Conservation (phyloP, 2,797 vertebrate species). For the Brachyrhaphis roseni region DNA sequence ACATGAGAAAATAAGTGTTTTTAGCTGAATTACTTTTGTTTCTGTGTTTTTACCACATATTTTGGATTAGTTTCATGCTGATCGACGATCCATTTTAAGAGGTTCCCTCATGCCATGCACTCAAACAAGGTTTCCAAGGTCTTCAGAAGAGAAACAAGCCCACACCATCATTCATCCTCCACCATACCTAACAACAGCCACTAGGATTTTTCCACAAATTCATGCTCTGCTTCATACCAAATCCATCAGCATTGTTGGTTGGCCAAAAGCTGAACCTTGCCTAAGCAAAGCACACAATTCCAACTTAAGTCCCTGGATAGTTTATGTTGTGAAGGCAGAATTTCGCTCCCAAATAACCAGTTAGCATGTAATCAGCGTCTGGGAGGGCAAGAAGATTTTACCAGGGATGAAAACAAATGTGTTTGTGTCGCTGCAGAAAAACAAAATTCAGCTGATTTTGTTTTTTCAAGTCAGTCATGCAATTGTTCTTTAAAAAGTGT, state of each 20-base stretch:
- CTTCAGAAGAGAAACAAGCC: neutral
- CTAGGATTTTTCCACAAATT: neutral
- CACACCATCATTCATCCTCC: neutral
- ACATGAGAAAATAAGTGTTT: neutral
- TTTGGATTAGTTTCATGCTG: neutral
- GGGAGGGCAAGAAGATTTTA: neutral
- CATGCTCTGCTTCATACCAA: neutral
- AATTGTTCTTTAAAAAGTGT: neutral
- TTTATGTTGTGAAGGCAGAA: neutral
- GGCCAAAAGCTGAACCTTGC: neutral
- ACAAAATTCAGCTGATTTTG: neutral
- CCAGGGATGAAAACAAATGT: neutral
- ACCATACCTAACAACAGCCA: neutral
- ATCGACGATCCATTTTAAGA: neutral
- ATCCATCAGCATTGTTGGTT: neutral
- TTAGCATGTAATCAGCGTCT: neutral
- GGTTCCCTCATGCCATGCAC: neutral
- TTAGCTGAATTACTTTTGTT: neutral
- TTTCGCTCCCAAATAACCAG: neutral
- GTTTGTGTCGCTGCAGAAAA: neutral
- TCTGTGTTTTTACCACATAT: neutral
- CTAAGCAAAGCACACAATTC: neutral
- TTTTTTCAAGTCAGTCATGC: neutral
- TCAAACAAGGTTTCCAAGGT: neutral
- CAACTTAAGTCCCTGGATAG: neutral